Evolutionary conservation across 2,888 invertebrate genomes (phyloP).

Genomic region (Trimorus sp.): DNA sequence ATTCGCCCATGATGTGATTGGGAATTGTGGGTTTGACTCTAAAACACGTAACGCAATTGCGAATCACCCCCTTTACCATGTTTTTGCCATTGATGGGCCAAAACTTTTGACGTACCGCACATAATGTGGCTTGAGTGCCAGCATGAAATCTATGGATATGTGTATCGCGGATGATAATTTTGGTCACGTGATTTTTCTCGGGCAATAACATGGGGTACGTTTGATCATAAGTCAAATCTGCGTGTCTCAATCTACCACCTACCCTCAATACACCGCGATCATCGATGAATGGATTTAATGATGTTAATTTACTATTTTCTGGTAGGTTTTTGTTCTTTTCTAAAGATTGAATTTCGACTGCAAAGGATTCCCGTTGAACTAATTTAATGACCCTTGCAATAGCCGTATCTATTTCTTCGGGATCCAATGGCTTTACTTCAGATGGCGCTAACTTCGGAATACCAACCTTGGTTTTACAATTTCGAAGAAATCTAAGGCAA

Average conservation of each 20-base stretch:
- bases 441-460: too few relatives aligned
- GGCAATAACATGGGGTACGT: not conserved
- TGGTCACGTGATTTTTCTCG: not conserved
- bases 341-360: not conserved
- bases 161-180: not conserved
- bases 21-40: not conserved
- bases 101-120: not conserved
- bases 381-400: not conserved
- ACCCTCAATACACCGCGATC: not conserved
- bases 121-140: not conserved
- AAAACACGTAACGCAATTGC: not conserved
- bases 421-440: too few relatives aligned
- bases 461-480: too few relatives aligned
- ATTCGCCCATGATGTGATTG: not conserved
- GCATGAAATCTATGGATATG: not conserved
- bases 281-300: not conserved
- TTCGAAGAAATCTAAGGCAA: too few relatives aligned
- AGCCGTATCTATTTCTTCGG: too few relatives aligned
- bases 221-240: not conserved
- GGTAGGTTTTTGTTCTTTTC: not conserved
- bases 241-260: not conserved
- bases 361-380: not conserved
- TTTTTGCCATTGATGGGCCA: constrained; percentile 8
- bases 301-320: not conserved
- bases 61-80: not conserved